Percentiles rank a stretch among this genome's conserved stretches.
phyloP scores from a whole-genome alignment of 2,797 vertebrate species.

The Amniataba percoides region DNA sequence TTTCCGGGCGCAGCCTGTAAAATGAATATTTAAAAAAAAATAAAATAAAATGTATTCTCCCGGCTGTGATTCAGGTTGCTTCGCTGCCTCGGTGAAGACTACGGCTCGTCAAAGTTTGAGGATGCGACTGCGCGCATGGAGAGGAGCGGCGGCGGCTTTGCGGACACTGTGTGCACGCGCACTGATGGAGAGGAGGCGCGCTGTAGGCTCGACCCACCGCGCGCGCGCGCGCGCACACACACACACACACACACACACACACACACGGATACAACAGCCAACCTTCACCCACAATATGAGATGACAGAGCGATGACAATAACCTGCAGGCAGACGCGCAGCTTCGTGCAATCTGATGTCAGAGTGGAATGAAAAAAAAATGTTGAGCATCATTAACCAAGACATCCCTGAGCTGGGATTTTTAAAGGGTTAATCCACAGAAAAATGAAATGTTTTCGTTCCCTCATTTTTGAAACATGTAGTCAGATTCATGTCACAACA shows the following conservation, averaged over 20 bases:
- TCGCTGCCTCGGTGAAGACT: slow-evolving; percentile 27
- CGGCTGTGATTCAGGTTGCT: slow-evolving; percentile 3
- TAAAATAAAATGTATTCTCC: not conserved
- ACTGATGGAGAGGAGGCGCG: slow-evolving; percentile 59
- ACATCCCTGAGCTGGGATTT: slow-evolving; percentile 5
- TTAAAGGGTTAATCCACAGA: not conserved
- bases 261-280: not conserved
- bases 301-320: slow-evolving; percentile 65
- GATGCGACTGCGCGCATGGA: slow-evolving; percentile 59
- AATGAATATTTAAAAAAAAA: not conserved
- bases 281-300: slow-evolving; percentile 44
- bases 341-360: slow-evolving; percentile 41
- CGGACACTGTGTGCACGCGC: slow-evolving; percentile 65
- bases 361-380: slow-evolving; percentile 13
- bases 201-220: slow-evolving; percentile 32
- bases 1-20: not conserved
- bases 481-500: not conserved
- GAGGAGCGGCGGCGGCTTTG: slow-evolving; percentile 61
- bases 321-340: slow-evolving; percentile 48
- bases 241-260: slow-evolving; percentile 2
- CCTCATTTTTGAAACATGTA: not conserved
- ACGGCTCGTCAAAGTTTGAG: slow-evolving; percentile 74
- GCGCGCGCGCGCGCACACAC: slow-evolving; percentile 34
- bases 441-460: not conserved
- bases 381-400: slow-evolving; percentile 30